Conservation (phyloP, 2,797 vertebrate species). For the Heterohyrax brucei region DNA sequence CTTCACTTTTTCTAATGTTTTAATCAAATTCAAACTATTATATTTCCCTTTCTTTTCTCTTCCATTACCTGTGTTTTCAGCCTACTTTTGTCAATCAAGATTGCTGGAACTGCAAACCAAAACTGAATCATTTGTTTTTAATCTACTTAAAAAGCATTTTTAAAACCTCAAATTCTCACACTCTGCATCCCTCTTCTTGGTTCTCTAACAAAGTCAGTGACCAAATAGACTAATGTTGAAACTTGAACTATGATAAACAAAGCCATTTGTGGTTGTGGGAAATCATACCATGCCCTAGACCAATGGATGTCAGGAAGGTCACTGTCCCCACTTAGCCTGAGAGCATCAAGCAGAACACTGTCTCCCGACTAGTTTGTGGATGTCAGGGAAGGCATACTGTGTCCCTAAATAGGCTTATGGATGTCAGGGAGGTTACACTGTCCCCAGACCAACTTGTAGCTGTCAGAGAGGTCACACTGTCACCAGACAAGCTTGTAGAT, state of each 20-base stretch:
- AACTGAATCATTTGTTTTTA: neutral
- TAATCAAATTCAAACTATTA: conserved; percentile 60
- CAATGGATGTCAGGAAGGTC: too few relatives aligned
- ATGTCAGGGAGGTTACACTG: too few relatives aligned
- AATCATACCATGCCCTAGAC: neutral
- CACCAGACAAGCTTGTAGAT: too few relatives aligned
- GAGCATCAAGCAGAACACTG: too few relatives aligned
- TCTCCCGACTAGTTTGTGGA: too few relatives aligned
- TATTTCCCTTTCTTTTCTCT: conserved; percentile 77
- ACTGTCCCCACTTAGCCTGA: too few relatives aligned
- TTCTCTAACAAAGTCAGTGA: neutral
- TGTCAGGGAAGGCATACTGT: too few relatives aligned
- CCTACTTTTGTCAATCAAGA: conserved; percentile 48
- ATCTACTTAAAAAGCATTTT: conserved; percentile 9
- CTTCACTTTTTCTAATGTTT: conserved; percentile 49
- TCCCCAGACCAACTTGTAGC: too few relatives aligned
- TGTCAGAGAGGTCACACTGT: too few relatives aligned
- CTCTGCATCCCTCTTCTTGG: neutral
- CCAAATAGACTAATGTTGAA: neutral
- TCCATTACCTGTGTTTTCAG: conserved; percentile 55
- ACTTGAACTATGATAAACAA: neutral
- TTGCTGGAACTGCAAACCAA: conserved; percentile 27
- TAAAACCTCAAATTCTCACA: neutral
- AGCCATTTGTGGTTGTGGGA: neutral
- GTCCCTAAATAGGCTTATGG: too few relatives aligned